phyloP scores from a whole-genome alignment of 37 sponge, comb jelly and placozoan genomes.

The Eunapius fragilis region DNA sequence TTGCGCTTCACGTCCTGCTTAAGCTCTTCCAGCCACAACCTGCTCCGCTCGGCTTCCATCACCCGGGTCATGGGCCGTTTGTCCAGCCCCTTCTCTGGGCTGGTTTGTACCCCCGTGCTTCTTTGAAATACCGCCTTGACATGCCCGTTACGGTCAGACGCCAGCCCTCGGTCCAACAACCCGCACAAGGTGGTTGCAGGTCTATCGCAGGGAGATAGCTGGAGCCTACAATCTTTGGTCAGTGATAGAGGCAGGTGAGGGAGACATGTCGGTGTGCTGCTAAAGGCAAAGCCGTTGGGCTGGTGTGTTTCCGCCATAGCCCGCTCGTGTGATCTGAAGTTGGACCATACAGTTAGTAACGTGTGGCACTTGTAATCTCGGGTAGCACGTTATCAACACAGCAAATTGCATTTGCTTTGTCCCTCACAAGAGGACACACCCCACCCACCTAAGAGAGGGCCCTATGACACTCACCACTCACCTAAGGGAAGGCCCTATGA shows the following conservation, averaged over 20 bases:
- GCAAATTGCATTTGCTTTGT: no score
- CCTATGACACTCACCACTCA: no score
- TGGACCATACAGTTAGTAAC: no score
- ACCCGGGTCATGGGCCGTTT: background rate
- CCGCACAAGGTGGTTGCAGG: background rate
- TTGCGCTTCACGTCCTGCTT: conserved; percentile 8
- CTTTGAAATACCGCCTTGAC: background rate
- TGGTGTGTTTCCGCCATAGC: background rate
- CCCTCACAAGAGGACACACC: no score
- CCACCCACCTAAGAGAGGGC: no score
- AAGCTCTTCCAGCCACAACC: conserved; percentile 21
- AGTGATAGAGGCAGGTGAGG: background rate
- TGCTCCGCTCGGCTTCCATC: background rate
- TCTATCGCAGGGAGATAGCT: background rate
- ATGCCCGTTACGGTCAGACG: background rate
- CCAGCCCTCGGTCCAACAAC: background rate
- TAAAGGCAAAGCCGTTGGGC: no score
- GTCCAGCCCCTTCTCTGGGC: background rate
- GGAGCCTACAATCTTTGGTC: background rate
- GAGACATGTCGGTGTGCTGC: background rate
- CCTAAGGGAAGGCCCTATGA: no score
- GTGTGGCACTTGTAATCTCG: no score
- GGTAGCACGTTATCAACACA: no score
- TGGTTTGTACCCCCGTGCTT: background rate
- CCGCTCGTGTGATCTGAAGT: background rate